Percentiles rank a stretch among this genome's conserved stretches.
Conservation (phyloP, 64 coral and sea anemone genomes). For the Acropora yongei region DNA sequence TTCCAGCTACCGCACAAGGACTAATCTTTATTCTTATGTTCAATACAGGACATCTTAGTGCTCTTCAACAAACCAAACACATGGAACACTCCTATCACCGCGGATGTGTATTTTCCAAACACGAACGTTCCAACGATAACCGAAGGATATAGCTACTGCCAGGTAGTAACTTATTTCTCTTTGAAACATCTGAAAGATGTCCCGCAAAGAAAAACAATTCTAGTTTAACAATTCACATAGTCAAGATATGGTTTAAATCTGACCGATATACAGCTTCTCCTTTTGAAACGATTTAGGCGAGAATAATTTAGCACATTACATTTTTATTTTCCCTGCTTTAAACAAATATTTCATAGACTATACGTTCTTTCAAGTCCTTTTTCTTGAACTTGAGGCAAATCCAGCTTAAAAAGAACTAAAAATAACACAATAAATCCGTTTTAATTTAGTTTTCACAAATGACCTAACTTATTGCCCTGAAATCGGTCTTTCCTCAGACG, state of each 20-base stretch:
- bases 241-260: too few relatives aligned
- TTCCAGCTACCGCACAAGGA: not conserved
- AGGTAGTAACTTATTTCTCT: not conserved
- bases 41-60: slow-evolving; percentile 14
- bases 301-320: too few relatives aligned
- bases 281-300: too few relatives aligned
- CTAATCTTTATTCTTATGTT: not conserved
- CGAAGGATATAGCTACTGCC: slow-evolving; percentile 45
- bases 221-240: not conserved
- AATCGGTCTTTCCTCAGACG: not conserved
- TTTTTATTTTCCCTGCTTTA: too few relatives aligned
- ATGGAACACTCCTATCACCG: not conserved
- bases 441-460: not conserved
- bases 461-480: not conserved
- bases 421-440: not conserved
- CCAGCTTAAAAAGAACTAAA: too few relatives aligned
- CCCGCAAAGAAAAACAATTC: not conserved
- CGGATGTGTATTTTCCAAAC: slow-evolving; percentile 21
- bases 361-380: too few relatives aligned
- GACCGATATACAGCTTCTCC: too few relatives aligned
- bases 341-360: too few relatives aligned
- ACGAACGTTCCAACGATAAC: not conserved
- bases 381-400: too few relatives aligned
- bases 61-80: not conserved
- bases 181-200: too few relatives aligned